Percentiles rank a stretch among this genome's conserved stretches.
Conservation (phyloP, 1,140 invertebrate species). For the Drosophila oshimai region DNA sequence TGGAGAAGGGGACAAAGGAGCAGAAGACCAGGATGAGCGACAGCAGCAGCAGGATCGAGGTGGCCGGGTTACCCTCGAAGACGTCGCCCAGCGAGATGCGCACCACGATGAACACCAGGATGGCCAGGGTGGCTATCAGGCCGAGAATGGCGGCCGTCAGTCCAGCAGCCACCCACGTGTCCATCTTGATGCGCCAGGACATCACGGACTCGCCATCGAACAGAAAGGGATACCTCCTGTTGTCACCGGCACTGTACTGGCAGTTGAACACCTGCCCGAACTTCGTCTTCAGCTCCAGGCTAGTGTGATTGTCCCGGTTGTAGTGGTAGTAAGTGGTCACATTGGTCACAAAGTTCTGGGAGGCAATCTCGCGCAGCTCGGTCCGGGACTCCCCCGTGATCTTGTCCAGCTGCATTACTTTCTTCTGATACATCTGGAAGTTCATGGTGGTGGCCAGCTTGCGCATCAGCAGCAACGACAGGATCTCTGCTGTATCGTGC, state of each 20-base stretch:
- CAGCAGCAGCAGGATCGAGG: constrained; percentile 83
- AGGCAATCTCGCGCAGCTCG: constrained; percentile 69
- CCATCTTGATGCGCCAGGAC: constrained; percentile 82
- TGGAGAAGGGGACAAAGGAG: constrained; percentile 85
- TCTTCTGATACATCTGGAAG: constrained; percentile 79
- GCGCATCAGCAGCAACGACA: constrained; percentile 64
- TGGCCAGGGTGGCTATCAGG: constrained; percentile 83
- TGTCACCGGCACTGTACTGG: constrained; percentile 73
- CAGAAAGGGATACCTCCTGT: constrained; percentile 69
- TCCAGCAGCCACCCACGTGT: constrained; percentile 84
- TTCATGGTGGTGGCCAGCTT: constrained; percentile 60
- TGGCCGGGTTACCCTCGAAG: constrained; percentile 84
- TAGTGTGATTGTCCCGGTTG: constrained; percentile 71
- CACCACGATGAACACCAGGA: constrained; percentile 83
- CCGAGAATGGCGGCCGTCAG: constrained; percentile 83
- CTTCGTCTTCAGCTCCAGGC: constrained; percentile 72
- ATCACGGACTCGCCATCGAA: constrained; percentile 80
- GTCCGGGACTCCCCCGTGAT: constrained; percentile 56
- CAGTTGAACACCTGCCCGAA: constrained; percentile 80
- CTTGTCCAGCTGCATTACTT: constrained; percentile 43
- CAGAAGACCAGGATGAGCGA: constrained; percentile 84
- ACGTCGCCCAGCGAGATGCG: constrained; percentile 83
- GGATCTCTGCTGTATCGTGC: constrained; percentile 49
- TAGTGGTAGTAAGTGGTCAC: constrained; percentile 79
- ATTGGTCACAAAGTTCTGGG: constrained; percentile 76